Base-by-base conservation (phyloP, 1,140 invertebrate species). In the Lepidostoma basale region DNA sequence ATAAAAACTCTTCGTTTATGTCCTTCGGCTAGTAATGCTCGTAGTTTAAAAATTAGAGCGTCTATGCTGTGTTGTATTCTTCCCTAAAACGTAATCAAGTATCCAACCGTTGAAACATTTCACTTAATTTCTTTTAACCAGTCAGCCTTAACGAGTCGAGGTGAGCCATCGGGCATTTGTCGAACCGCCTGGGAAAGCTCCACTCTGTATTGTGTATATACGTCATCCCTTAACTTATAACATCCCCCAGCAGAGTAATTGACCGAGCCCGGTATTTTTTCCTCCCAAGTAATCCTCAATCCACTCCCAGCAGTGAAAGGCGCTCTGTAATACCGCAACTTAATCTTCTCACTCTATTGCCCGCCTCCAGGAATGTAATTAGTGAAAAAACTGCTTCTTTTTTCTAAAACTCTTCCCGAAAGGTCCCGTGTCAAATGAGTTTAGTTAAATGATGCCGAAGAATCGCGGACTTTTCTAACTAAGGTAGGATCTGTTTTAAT, bases 371-470 rank as follows among this genome's bases (percentile, higher is more conserved):
- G 9, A 5, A 5, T 36, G 33, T 2, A 36, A 12, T 36, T 36
- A 12, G 33, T 1, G 33, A 12, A 36, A 9, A 36, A 36, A 36
- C 14, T 36, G n/a, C n/a, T n/a, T n/a, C n/a, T n/a, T n/a, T n/a
- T n/a, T n/a, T n/a, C n/a, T n/a, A 36, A 36, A 12, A 36, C 33
- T 36, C 14, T 36, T 6, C 8, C 45, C 18, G 45, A 47, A 47
- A 12, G 23, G 45, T 49, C 45, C 22, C 20, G 10, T 49, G 45
- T 22, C 22, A 49, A 49, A 23, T 49, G 45, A 49, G 45, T 23
- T 23, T 49, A 49, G 45, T 49, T 49, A 22, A 49, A 49, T 49
- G 45, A 23, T 49, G 45, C 45, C 25, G 45, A 23, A 49, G 45
- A 23, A 23, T 25, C 18, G 45, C 1, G 25, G 22, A 10, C 23